Percentiles rank a stretch among this genome's conserved stretches.
Conservation (phyloP, 2,113 vertebrate species). For the Sakesphorus luctuosus region DNA sequence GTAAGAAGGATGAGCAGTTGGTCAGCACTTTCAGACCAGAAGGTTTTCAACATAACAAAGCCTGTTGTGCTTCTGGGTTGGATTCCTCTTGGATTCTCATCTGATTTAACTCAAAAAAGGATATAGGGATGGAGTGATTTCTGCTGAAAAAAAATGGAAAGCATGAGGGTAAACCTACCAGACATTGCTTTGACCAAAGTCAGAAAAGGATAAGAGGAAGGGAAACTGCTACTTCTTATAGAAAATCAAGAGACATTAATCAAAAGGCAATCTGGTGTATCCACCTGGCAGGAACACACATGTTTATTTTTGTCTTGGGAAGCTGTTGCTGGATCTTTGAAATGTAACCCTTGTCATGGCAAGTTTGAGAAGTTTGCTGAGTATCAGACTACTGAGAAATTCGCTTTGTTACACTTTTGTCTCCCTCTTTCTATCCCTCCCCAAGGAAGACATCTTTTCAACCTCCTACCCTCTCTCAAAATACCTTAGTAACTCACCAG, state of each 20-base stretch:
- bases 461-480: conserved; percentile 61
- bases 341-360: neutral
- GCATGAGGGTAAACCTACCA: neutral
- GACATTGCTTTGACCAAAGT: neutral
- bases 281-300: conserved; percentile 31
- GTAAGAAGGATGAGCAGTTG: neutral
- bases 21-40: neutral
- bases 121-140: neutral
- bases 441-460: conserved; percentile 13
- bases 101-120: neutral
- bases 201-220: neutral
- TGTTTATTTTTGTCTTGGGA: conserved; percentile 46
- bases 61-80: neutral
- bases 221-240: conserved; percentile 11
- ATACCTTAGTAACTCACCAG: conserved; percentile 35
- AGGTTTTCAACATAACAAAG: neutral
- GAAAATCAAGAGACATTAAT: conserved; percentile 29
- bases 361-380: conserved; percentile 19
- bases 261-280: neutral
- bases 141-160: neutral
- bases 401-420: conserved; percentile 26
- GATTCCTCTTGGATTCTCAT: neutral
- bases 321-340: conserved; percentile 28
- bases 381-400: neutral
- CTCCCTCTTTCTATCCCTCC: conserved; percentile 25